Conservation (phyloP, 1,140 invertebrate species). For the Aphaenogaster floridana region DNA sequence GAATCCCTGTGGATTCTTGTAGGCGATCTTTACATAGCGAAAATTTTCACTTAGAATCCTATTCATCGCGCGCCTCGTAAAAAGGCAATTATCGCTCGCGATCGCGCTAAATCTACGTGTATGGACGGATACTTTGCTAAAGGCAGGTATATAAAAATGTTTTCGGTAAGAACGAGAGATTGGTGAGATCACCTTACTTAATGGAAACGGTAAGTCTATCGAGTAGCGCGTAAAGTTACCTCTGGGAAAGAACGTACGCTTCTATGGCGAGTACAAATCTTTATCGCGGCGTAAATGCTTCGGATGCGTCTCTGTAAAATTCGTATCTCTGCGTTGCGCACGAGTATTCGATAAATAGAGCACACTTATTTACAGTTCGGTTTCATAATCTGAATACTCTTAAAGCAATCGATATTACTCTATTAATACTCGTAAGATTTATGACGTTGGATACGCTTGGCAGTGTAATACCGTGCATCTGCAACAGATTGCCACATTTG, state of each 20-base stretch:
- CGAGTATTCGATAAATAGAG: constrained; percentile 26
- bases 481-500: constrained; percentile 1
- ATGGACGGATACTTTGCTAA: constrained; percentile 73
- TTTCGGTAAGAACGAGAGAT: constrained; percentile 21
- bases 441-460: constrained; percentile 66
- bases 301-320: neutral
- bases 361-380: neutral
- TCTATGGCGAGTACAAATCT: neutral
- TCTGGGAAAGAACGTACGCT: neutral
- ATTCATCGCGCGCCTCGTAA: constrained; percentile 20
- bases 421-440: constrained; percentile 48
- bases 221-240: neutral
- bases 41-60: neutral
- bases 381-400: neutral
- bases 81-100: constrained; percentile 38
- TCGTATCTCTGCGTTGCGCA: neutral
- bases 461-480: constrained; percentile 65
- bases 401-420: constrained; percentile 44
- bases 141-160: constrained; percentile 48
- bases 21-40: constrained; percentile 2
- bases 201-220: constrained; percentile 26
- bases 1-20: constrained; percentile 9
- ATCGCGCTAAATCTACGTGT: constrained; percentile 53
- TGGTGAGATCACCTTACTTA: constrained; percentile 66
- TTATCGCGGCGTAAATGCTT: neutral